Conservation (phyloP, 2,888 invertebrate species). For the Lasius fuliginosus region DNA sequence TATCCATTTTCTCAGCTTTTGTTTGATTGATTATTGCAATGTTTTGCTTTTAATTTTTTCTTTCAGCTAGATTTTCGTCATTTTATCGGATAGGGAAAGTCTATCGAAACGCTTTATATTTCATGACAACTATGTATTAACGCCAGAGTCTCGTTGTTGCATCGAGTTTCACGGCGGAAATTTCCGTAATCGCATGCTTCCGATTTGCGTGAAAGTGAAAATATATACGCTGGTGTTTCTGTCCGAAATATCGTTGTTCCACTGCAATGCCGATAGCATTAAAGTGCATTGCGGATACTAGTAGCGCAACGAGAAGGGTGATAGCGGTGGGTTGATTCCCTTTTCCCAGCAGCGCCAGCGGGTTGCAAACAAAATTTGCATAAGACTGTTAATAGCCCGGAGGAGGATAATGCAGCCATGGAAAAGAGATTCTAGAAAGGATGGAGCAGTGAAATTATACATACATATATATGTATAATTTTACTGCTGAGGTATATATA, state of each 20-base stretch:
- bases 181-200: conserved; percentile 16
- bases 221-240: conserved; percentile 12
- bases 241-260: neutral
- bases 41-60: neutral
- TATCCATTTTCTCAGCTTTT: neutral
- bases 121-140: neutral
- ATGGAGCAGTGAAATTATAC: conserved; percentile 57
- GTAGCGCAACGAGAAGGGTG: conserved; percentile 36
- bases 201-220: conserved; percentile 31
- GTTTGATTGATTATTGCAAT: neutral
- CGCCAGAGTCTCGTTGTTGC: neutral
- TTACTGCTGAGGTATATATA: neutral
- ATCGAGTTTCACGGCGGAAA: neutral
- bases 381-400: conserved; percentile 78
- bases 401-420: conserved; percentile 65
- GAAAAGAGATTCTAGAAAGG: conserved; percentile 25
- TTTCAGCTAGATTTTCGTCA: neutral
- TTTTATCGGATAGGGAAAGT: neutral
- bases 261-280: conserved; percentile 27
- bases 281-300: conserved; percentile 41
- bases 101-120: neutral
- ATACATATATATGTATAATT: neutral
- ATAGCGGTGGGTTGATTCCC: conserved; percentile 23
- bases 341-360: conserved; percentile 48
- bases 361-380: conserved; percentile 77